Base-by-base conservation (phyloP, 2,888 invertebrate species). In the Nasonovia ribisnigri region DNA sequence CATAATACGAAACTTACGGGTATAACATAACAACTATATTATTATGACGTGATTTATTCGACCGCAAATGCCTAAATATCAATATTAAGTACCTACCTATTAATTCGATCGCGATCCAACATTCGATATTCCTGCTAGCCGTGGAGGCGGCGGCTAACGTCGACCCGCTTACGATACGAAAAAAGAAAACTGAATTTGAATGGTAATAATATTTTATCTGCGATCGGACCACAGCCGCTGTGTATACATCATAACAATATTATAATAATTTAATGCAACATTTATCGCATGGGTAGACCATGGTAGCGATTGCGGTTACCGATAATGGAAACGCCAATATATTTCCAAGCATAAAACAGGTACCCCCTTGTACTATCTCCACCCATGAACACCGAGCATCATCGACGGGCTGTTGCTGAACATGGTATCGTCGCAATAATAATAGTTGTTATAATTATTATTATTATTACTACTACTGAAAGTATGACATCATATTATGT, bases 241-340 rank as follows among this genome's bases (percentile, higher is more conserved):
- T 77, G 36, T 36, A 36, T 77, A 36, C 77, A 77, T 67, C 67
- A 67, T n/a, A 6, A 36, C 13, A 67, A n/a, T 67, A 20, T 36
- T 77, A 36, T 36, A 4, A 36, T 67, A 67, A 67, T 42, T 36
- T 77, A 42, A 77, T 36, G 36, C 77, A 77, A 77, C 36, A 36
- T 77, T 77, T 77, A 77, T 77, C 42, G 20, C 42, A n/a, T 36
- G 77, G 67, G 67, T 36, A 77, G 36, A 20, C 36, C 24, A 36
- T 36, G 26, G 42, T 1, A 16, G 36, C 43, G 42, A 57, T 89
- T 57, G 57, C 11, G 90, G 67, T 67, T n/a, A 24, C 46, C 29
- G 48, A 90, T 90, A 90, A 77, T 26, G 42, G 67, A 67, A 67
- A 67, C 36, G 67, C 11, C 67, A 36, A 90, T 90, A 67, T 77